phyloP scores from a whole-genome alignment of 2,797 vertebrate genomes.

The Xyrichtys novacula region DNA sequence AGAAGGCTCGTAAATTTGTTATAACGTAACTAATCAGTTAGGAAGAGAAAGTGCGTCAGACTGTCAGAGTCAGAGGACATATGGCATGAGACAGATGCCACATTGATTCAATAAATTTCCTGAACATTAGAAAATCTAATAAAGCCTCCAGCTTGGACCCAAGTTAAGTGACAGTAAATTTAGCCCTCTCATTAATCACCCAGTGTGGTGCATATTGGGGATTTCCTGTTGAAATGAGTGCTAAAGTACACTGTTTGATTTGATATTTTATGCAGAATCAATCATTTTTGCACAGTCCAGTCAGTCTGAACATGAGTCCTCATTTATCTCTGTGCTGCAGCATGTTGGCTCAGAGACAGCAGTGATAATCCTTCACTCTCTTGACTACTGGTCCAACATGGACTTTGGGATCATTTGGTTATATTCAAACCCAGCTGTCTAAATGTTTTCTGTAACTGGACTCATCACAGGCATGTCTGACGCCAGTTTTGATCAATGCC shows the following conservation, averaged over 20 bases:
- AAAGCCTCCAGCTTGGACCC: not conserved
- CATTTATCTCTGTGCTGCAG: not conserved
- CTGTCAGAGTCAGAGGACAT: constrained; percentile 7
- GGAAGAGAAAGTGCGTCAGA: constrained; percentile 21
- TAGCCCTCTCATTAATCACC: not conserved
- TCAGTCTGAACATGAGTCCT: not conserved
- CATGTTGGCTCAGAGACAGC: not conserved
- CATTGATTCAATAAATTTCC: constrained; percentile 30
- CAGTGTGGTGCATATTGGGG: not conserved
- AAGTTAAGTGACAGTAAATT: not conserved
- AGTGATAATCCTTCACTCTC: not conserved
- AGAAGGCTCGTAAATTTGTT: constrained; percentile 16
- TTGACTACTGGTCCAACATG: constrained; percentile 1
- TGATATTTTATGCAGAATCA: constrained; percentile 15
- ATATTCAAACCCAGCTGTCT: not conserved
- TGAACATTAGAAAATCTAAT: constrained; percentile 5
- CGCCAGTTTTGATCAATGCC: too few relatives aligned
- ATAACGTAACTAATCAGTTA: constrained; percentile 12
- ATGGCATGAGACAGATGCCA: constrained; percentile 33
- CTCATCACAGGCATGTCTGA: constrained; percentile 15
- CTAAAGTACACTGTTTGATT: not conserved
- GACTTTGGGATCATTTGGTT: not conserved
- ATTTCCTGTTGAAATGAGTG: not conserved
- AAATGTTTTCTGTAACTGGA: not conserved
- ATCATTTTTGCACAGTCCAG: not conserved